Conservation (phyloP, 1,140 invertebrate genomes). For the Eumeta japonica region DNA sequence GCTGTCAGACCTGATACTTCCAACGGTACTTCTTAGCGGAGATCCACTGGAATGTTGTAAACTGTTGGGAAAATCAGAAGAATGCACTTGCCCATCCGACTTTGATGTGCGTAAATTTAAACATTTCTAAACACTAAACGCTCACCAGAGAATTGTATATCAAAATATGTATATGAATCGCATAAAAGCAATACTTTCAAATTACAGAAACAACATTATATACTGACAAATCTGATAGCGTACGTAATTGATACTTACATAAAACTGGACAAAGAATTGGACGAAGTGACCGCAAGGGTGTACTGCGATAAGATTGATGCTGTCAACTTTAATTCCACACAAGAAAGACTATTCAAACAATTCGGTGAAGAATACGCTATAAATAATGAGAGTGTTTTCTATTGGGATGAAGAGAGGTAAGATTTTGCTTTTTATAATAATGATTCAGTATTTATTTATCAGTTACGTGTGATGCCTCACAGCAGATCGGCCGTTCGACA, state of each 20-base stretch:
- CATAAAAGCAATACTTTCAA: too few species aligned
- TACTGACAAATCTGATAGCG: slow-evolving; percentile 24
- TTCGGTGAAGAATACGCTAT: slow-evolving; percentile 26
- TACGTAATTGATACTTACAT: slow-evolving; percentile 20
- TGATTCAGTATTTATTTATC: too few species aligned
- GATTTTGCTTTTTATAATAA: slow-evolving; percentile 3
- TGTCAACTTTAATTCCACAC: slow-evolving; percentile 18
- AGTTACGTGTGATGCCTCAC: too few species aligned
- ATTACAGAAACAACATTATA: slow-evolving; percentile 30
- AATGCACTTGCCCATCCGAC: slow-evolving; percentile 28
- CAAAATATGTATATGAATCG: too few species aligned
- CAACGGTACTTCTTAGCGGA: slow-evolving; percentile 24
- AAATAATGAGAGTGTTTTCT: slow-evolving; percentile 35
- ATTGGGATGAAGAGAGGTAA: slow-evolving; percentile 35
- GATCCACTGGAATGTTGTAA: slow-evolving; percentile 31
- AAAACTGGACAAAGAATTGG: slow-evolving; percentile 21
- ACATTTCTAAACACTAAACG: not conserved
- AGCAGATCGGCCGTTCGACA: too few species aligned
- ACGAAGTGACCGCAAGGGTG: slow-evolving; percentile 4
- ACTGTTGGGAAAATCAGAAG: slow-evolving; percentile 22
- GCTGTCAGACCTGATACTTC: slow-evolving; percentile 18
- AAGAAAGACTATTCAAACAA: slow-evolving; percentile 16
- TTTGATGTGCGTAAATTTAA: slow-evolving; percentile 11
- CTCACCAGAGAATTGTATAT: too few species aligned
- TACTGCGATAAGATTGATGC: slow-evolving; percentile 19